Evolutionary conservation across 37 sponge, comb jelly and placozoan species (phyloP).

Genomic region (Chondrilla cf. caribensis): DNA sequence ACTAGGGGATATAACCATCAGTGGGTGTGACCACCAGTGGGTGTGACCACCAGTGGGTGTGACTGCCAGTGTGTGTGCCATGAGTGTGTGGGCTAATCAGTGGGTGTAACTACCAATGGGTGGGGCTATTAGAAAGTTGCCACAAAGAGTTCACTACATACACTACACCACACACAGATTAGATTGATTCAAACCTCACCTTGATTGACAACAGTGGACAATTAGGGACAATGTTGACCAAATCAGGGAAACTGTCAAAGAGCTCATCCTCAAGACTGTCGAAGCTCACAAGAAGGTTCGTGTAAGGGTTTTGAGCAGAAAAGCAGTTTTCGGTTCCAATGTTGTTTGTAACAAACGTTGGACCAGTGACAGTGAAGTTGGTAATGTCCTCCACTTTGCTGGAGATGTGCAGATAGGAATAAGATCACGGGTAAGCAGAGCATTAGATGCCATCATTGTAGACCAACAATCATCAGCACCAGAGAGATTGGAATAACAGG

Average conservation of each 20-base stretch:
- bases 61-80: too few relatives aligned
- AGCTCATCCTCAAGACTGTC: background rate
- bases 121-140: too few relatives aligned
- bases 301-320: background rate
- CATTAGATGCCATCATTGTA: background rate
- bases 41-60: too few relatives aligned
- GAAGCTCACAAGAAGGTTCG: constrained; percentile 17
- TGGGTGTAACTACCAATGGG: too few relatives aligned
- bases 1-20: too few relatives aligned
- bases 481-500: too few relatives aligned
- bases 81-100: too few relatives aligned
- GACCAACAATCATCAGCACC: background rate
- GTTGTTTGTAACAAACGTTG: background rate
- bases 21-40: too few relatives aligned
- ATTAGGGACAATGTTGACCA: background rate
- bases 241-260: background rate
- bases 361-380: background rate
- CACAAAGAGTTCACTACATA: too few relatives aligned
- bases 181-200: background rate
- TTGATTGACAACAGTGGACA: constrained; percentile 11
- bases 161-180: background rate
- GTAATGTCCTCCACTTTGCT: background rate
- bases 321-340: background rate
- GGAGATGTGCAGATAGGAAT: background rate
- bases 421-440: background rate